Percentiles rank a stretch among this genome's conserved stretches.
Conservation (phyloP, 2,113 vertebrate species). For the Corvus moneduloides region DNA sequence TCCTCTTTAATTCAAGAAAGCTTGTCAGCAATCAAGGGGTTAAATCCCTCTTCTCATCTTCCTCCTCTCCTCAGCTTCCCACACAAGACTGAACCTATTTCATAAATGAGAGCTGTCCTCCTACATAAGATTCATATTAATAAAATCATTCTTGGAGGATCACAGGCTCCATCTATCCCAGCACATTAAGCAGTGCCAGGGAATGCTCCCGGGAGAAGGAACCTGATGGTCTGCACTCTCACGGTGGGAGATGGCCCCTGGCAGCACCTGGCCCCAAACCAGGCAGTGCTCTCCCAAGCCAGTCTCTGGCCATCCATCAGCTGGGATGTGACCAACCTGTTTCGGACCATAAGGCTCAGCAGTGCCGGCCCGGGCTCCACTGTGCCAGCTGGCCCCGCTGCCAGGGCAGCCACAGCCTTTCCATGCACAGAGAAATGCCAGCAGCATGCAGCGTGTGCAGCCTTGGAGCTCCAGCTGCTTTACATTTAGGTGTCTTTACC, state of each 20-base stretch:
- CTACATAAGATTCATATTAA: conserved; percentile 43
- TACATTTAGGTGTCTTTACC: background rate
- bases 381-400: background rate
- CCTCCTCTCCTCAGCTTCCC: conserved; percentile 46
- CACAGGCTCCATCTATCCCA: background rate
- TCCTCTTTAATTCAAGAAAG: background rate
- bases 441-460: background rate
- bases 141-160: conserved; percentile 1
- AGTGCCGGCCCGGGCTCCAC: background rate
- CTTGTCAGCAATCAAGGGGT: background rate
- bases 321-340: background rate
- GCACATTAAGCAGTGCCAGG: background rate
- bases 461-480: background rate
- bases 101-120: conserved; percentile 64
- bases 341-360: background rate
- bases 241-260: rapidly evolving
- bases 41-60: conserved; percentile 29
- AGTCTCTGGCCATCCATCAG: background rate
- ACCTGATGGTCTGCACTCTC: background rate
- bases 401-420: background rate
- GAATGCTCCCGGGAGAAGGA: background rate
- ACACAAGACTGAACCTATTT: conserved; percentile 39
- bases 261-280: background rate
- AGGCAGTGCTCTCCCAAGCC: background rate
- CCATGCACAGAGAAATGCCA: background rate